Percentiles rank a stretch among this genome's conserved stretches.
Evolutionary conservation across 2,888 invertebrate genomes (phyloP).

Genomic region (Synergus umbraculus): DNA sequence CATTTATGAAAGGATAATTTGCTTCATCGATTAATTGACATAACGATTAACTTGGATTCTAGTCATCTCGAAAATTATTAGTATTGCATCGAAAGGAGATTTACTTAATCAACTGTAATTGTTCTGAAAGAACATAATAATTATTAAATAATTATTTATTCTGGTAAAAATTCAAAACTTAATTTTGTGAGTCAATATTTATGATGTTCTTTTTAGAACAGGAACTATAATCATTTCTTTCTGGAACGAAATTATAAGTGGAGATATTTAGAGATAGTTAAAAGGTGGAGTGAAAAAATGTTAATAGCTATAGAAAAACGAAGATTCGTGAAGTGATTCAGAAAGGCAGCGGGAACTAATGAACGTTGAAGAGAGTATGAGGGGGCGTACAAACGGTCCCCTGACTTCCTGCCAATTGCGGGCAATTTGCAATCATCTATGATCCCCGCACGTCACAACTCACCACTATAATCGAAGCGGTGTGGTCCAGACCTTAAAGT

Average conservation of each 20-base stretch:
- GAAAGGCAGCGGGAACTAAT: constrained; percentile 58
- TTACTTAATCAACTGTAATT: not conserved
- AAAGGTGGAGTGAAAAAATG: too few relatives aligned
- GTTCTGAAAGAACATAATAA: not conserved
- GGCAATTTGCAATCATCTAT: constrained; percentile 77
- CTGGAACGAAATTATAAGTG: not conserved
- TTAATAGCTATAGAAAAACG: not conserved
- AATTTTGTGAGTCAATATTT: not conserved
- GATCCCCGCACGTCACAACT: constrained; percentile 72
- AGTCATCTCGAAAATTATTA: not conserved
- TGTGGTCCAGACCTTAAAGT: constrained; percentile 63
- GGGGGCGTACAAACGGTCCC: constrained; percentile 71
- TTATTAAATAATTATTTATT: not conserved
- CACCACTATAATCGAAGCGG: constrained; percentile 51
- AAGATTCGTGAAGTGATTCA: constrained; percentile 16
- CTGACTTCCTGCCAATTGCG: constrained; percentile 77
- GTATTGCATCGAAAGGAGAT: not conserved
- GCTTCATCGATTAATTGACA: constrained; percentile 12
- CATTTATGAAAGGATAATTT: constrained; percentile 9
- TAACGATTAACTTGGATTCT: not conserved
- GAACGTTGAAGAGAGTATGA: constrained; percentile 64
- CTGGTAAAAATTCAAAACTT: not conserved
- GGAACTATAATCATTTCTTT: not conserved
- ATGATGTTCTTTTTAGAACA: not conserved
- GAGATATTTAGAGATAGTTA: too few relatives aligned